Evolutionary conservation across 2,797 vertebrate genomes (phyloP), one percentile per base, ranked within the genome.

Genomic region (Oceanodroma leucorhoa): DNA sequence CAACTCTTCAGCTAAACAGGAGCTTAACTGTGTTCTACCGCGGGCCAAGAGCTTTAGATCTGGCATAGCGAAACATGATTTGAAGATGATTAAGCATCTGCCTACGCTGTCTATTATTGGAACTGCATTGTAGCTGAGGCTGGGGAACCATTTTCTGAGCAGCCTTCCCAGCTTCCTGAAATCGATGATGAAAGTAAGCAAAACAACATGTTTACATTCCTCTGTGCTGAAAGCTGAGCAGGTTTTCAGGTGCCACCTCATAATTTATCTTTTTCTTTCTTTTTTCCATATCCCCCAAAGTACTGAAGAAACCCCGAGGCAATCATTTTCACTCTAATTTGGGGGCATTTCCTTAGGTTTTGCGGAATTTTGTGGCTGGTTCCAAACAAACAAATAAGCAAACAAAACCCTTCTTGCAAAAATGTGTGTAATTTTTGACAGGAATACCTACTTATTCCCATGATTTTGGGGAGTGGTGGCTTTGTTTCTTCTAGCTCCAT

Each of bases 21-120:
- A 95, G 94, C 89, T 94, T 89, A 85, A 67, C 94, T 95, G 96
- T 97, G 96, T 94, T 71, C 67, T 60, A 16, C 67, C 1, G 2
- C 0, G 0, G 71, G 93, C 93, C 95, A 95, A 60, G 83, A 64
- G 95, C 87, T 92, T 90, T 85, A 36, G 73, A 12, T 85, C 93
- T 87, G 88, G 81, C 93, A 67, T 1, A 21, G 78, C 8, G 13
- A 60, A 51, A 73, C 70, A 32, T 64, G 92, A 77, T 85, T 95
- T 64, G 86, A 54, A 18, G 86, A 57, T 92, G 94, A 94, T 95
- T 11, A 83, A 95, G 88, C 77, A 70, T 85, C 86, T 90, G 93
- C 95, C 93, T 22, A 3, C 1, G 0, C 90, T n/a, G 55, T 79
- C 95, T 95, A n/a, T 95, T 92, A 73, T 73, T 94, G 94, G 93